Conservation (phyloP, 2,888 invertebrate species). For the Perithous albicinctus region DNA sequence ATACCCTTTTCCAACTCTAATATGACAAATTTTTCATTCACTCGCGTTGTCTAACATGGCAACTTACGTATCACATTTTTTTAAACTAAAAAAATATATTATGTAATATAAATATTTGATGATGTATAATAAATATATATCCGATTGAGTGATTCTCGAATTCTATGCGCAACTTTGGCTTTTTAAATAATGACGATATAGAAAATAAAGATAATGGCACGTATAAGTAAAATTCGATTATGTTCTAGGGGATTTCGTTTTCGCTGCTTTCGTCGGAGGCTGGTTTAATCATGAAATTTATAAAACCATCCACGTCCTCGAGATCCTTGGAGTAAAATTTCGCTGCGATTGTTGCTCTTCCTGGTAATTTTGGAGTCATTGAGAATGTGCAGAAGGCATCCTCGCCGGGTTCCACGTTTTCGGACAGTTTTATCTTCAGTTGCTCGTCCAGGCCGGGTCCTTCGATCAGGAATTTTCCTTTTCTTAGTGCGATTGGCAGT, state of each 20-base stretch:
- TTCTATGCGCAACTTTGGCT: slow-evolving; percentile 47
- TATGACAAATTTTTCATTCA: slow-evolving; percentile 43
- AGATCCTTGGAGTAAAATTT: slow-evolving; percentile 95
- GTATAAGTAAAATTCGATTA: slow-evolving; percentile 21
- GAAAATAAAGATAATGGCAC: slow-evolving; percentile 56
- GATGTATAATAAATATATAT: slow-evolving; percentile 43
- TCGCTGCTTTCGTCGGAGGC: slow-evolving; percentile 71
- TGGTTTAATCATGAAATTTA: slow-evolving; percentile 89
- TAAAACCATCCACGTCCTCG: slow-evolving; percentile 95
- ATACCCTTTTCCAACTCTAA: slow-evolving; percentile 1
- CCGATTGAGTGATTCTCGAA: slow-evolving; percentile 56
- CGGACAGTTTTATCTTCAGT: slow-evolving; percentile 89
- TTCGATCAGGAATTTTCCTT: slow-evolving; percentile 92
- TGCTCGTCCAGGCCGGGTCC: slow-evolving; percentile 92
- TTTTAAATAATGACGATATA: slow-evolving; percentile 24
- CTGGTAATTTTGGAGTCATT: slow-evolving; percentile 91
- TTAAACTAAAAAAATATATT: slow-evolving; percentile 28
- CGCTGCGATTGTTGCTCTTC: slow-evolving; percentile 93
- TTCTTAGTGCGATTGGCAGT: slow-evolving; percentile 91
- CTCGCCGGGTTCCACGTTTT: slow-evolving; percentile 88
- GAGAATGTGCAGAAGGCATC: slow-evolving; percentile 91
- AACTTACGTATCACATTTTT: slow-evolving; percentile 61
- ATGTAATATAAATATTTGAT: slow-evolving; percentile 35
- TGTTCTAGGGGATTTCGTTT: slow-evolving; percentile 52
- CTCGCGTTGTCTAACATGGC: slow-evolving; percentile 42